Evolutionary conservation across 2,797 vertebrate species (phyloP), one percentile per base, ranked within the genome.

Genomic region (Epinephelus malabaricus): DNA sequence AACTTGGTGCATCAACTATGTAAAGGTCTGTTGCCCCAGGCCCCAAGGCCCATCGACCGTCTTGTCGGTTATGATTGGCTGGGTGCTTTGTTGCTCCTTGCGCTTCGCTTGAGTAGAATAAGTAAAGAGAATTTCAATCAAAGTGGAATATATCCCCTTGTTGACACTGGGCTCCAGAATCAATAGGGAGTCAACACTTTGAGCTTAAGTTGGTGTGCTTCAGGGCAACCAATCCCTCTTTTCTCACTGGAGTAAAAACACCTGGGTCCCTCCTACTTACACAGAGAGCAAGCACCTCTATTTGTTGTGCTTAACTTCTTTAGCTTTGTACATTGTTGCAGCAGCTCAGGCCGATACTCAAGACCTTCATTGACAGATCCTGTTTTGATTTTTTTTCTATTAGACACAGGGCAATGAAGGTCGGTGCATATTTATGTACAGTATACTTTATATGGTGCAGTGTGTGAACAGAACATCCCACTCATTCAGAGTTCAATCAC

Each of bases 31-130:
- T 56, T 86, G 87, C 88, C 60, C 73, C 17, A 45, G 69, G 80
- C 80, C 81, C 80, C 81, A 71, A 86, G 84, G 86, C 79, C 85
- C 88, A 87, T 92, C 87, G 82, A 94, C 89, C 71, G 63, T 40
- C 89, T 86, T 90, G 92, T 93, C 90, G 62, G 89, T 91, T 93
- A 84, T 91, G 94, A 94, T 94, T 92, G 93, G 90, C 88, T 68
- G 73, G 75, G 70, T 78, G 88, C 89, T 93, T 88, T 91, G 90
- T 86, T 91, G 88, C 86, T 81, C 82, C 84, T 87, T 85, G 74
- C 66, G 86, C 84, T 82, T 77, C 65, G 80, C 81, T 92, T 83
- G 82, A 91, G 87, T 78, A 73, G 88, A 92, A 93, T 92, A 91
- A 90, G 79, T 90, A 86, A 90, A 92, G 86, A 88, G 90, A 92